phyloP scores from a whole-genome alignment of 1,140 invertebrate genomes.

The Armadillidium nasatum region DNA sequence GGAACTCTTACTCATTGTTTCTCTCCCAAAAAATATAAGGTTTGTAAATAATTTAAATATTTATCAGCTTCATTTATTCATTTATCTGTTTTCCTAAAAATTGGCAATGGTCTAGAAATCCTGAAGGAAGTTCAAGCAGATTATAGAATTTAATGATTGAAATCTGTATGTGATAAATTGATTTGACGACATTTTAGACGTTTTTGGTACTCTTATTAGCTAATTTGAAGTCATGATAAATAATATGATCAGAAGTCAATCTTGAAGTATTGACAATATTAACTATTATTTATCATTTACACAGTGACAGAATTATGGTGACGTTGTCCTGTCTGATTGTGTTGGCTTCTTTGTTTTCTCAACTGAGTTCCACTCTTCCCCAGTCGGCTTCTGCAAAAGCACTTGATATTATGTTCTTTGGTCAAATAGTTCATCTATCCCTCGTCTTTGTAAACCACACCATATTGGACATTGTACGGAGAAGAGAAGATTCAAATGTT shows the following conservation, averaged over 20 bases:
- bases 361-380: slow-evolving; percentile 7
- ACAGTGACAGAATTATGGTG: slow-evolving; percentile 26
- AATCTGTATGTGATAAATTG: neutral
- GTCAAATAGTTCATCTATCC: neutral
- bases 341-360: slow-evolving; percentile 22
- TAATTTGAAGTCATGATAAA: neutral
- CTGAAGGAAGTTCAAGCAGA: too few relatives aligned
- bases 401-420: slow-evolving; percentile 16
- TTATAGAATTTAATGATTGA: neutral
- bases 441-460: slow-evolving; percentile 5
- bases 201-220: neutral
- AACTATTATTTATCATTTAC: neutral
- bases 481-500: too few relatives aligned
- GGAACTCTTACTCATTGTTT: neutral
- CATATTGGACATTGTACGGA: too few relatives aligned
- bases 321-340: slow-evolving; percentile 20
- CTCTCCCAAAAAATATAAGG: neutral
- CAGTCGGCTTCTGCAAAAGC: neutral
- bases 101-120: too few relatives aligned
- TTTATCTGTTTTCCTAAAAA: neutral
- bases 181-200: neutral
- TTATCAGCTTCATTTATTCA: neutral
- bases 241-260: too few relatives aligned
- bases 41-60: neutral
- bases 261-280: neutral